Conservation (phyloP, 1,140 invertebrate genomes). For the Leptinotarsa lineolata region DNA sequence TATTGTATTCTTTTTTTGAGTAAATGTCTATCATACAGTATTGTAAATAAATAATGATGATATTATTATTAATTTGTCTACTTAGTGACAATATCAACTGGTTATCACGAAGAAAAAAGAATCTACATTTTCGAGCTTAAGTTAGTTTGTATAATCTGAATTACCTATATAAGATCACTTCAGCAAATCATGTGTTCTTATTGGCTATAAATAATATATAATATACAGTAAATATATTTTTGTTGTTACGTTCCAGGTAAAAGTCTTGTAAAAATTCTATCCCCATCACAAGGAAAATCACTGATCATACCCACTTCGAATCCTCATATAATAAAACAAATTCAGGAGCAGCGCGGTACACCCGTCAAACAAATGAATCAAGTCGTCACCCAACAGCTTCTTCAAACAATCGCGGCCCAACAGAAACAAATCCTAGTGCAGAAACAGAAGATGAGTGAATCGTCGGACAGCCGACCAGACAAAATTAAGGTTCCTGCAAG, state of each 20-base stretch:
- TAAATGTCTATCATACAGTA: too few species aligned
- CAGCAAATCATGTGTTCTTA: too few species aligned
- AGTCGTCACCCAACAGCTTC: constrained; percentile 44
- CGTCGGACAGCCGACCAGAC: constrained; percentile 32
- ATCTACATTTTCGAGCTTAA: too few species aligned
- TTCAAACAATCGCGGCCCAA: constrained; percentile 44
- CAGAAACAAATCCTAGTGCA: constrained; percentile 39
- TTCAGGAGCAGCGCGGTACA: constrained; percentile 39
- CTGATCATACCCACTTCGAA: constrained; percentile 49
- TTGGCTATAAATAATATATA: too few species aligned
- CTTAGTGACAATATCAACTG: too few species aligned
- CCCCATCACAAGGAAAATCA: constrained; percentile 51
- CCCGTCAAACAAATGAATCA: constrained; percentile 41
- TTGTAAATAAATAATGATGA: too few species aligned
- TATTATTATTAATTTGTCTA: too few species aligned
- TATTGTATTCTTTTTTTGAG: too few species aligned
- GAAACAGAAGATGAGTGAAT: constrained; percentile 16
- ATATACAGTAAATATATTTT: too few species aligned
- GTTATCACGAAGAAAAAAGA: too few species aligned
- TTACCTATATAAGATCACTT: too few species aligned
- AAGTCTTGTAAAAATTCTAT: constrained; percentile 53
- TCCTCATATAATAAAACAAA: constrained; percentile 47
- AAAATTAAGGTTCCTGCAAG: constrained; percentile 41
- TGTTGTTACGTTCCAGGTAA: constrained; percentile 31
- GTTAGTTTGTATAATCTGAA: too few species aligned